A percentile compares a stretch with the other conserved stretches of the same genome.
Evolutionary conservation across 2,888 invertebrate species (phyloP).

Genomic region (Mythimna pallens): DNA sequence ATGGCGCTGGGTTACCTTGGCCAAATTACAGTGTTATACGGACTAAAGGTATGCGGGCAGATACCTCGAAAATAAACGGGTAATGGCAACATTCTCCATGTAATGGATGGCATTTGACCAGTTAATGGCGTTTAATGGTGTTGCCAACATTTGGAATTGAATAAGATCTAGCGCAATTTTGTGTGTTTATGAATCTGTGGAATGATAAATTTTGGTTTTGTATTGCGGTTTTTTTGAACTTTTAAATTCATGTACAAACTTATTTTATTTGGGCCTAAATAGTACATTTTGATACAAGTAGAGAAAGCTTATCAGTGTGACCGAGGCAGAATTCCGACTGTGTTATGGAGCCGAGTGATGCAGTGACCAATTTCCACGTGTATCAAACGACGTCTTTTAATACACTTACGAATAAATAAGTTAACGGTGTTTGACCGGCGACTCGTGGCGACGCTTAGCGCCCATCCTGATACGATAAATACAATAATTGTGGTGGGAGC

Average conservation of each 20-base stretch:
- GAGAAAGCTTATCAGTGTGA: too few species aligned
- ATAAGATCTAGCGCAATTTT: constrained; percentile 30
- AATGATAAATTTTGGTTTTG: constrained; percentile 7
- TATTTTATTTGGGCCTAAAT: too few species aligned
- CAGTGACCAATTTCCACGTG: too few species aligned
- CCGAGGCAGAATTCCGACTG: too few species aligned
- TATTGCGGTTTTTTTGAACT: not conserved
- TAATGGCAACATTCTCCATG: constrained; percentile 47
- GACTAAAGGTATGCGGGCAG: constrained; percentile 10
- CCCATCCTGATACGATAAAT: too few species aligned
- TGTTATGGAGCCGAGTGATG: too few species aligned
- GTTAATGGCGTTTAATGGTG: constrained; percentile 42
- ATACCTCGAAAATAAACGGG: constrained; percentile 44
- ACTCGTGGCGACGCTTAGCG: too few species aligned
- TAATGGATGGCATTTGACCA: constrained; percentile 53
- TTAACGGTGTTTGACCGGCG: too few species aligned
- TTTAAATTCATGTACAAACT: not conserved
- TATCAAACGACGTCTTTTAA: too few species aligned
- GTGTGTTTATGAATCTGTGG: constrained; percentile 27
- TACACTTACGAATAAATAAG: too few species aligned
- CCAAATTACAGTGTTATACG: constrained; percentile 66
- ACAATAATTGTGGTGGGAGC: too few species aligned
- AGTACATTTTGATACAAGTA: too few species aligned
- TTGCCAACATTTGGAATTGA: constrained; percentile 35
- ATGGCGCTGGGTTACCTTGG: constrained; percentile 75